A percentile compares a stretch with the other conserved stretches of the same genome.
These are phyloP conservation scores for Leptinotarsa texana DNA, from an alignment of 1,140 invertebrate species.

Conservation along the genomic window DNA sequence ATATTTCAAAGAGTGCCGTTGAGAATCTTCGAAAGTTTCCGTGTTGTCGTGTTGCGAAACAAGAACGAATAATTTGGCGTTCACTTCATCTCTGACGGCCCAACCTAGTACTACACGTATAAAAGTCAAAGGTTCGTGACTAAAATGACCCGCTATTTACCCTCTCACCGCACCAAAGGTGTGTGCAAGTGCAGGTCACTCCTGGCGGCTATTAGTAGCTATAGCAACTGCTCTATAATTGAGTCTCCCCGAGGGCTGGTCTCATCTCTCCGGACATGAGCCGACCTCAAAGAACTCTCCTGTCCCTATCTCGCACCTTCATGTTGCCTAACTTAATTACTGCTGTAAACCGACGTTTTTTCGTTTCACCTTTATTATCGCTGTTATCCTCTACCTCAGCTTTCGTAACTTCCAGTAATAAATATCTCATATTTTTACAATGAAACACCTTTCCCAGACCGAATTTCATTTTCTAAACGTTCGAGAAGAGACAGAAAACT, in stretches of 20 bases:
- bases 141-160: constrained; percentile 38
- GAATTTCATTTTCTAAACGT: no score
- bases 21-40: no score
- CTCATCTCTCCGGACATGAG: constrained; percentile 32
- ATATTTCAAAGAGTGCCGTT: no score
- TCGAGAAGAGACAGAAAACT: no score
- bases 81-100: not conserved
- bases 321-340: constrained; percentile 44
- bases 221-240: constrained; percentile 51
- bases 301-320: constrained; percentile 45
- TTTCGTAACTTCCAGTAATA: constrained; percentile 2
- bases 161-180: constrained; percentile 34
- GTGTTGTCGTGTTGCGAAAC: no score
- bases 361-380: constrained; percentile 47
- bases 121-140: constrained; percentile 11
- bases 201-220: constrained; percentile 47
- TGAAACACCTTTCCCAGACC: no score
- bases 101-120: not conserved
- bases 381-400: constrained; percentile 41
- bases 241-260: constrained; percentile 39
- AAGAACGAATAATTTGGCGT: no score
- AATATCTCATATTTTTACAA: not conserved
- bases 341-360: constrained; percentile 36
- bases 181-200: constrained; percentile 45
- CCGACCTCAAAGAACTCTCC: constrained; percentile 45